Percentiles rank a stretch among this genome's conserved stretches.
Evolutionary conservation across 1,140 invertebrate species (phyloP).

Genomic region (Papilio xuthus): DNA sequence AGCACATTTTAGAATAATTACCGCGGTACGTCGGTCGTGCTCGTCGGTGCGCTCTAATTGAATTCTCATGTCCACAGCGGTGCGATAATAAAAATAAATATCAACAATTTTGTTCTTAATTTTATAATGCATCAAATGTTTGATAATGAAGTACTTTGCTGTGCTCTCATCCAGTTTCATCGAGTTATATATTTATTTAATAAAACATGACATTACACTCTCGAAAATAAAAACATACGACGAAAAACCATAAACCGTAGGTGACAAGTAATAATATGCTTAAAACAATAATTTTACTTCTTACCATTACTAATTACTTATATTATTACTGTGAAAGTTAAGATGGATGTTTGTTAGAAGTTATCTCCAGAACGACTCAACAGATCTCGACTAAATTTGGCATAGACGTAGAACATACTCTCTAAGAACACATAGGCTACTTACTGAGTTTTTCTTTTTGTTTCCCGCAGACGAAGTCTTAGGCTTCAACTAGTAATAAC

Average conservation of each 20-base stretch:
- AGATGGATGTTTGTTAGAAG: too few relatives aligned
- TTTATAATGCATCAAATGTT: slow-evolving; percentile 22
- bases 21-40: neutral
- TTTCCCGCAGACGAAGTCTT: too few relatives aligned
- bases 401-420: too few relatives aligned
- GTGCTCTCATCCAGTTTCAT: neutral
- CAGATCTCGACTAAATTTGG: too few relatives aligned
- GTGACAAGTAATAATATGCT: neutral
- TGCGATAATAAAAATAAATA: slow-evolving; percentile 22
- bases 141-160: slow-evolving; percentile 1
- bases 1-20: slow-evolving; percentile 27
- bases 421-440: too few relatives aligned
- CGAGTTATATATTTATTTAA: neutral
- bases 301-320: too few relatives aligned
- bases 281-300: too few relatives aligned
- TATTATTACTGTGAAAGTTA: too few relatives aligned
- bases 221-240: neutral
- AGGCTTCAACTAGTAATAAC: too few relatives aligned
- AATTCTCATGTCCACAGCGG: slow-evolving; percentile 12
- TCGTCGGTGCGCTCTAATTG: slow-evolving; percentile 18
- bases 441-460: too few relatives aligned
- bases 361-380: too few relatives aligned
- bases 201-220: neutral
- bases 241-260: too few relatives aligned
- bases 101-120: slow-evolving; percentile 24